Conservation (phyloP, 2,797 vertebrate genomes). For the Emys orbicularis region DNA sequence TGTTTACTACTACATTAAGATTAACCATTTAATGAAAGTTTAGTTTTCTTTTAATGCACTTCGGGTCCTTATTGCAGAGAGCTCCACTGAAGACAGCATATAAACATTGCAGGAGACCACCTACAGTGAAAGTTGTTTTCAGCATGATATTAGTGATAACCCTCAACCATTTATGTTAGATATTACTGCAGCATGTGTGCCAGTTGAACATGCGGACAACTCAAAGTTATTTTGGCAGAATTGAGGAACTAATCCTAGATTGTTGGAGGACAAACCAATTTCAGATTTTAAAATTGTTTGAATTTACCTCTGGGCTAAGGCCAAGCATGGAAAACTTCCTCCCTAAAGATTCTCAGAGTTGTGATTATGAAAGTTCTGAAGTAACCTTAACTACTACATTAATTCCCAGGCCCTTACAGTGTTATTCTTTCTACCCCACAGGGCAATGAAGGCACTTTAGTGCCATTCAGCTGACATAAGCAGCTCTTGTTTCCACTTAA, state of each 20-base stretch:
- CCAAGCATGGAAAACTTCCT: accelerated
- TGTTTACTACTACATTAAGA: background rate
- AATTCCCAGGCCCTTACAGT: too few species aligned
- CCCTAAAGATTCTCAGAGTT: background rate
- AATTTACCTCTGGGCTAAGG: background rate
- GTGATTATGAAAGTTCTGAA: too few species aligned
- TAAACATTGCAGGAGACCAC: background rate
- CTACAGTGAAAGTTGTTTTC: background rate
- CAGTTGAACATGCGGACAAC: background rate
- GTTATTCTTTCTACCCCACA: too few species aligned
- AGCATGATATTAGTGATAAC: background rate
- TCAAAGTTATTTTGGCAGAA: background rate
- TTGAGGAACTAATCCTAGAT: background rate
- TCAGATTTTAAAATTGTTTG: background rate
- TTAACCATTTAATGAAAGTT: background rate
- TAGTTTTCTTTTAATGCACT: background rate
- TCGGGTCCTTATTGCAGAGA: background rate
- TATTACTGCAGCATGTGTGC: accelerated
- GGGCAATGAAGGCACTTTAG: too few species aligned
- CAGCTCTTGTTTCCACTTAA: too few species aligned
- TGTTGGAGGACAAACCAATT: background rate
- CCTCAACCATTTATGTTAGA: background rate
- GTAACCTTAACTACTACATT: too few species aligned
- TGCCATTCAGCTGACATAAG: too few species aligned
- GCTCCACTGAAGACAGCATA: background rate